Evolutionary conservation across 2,797 vertebrate species (phyloP).

Genomic region (Falco biarmicus): DNA sequence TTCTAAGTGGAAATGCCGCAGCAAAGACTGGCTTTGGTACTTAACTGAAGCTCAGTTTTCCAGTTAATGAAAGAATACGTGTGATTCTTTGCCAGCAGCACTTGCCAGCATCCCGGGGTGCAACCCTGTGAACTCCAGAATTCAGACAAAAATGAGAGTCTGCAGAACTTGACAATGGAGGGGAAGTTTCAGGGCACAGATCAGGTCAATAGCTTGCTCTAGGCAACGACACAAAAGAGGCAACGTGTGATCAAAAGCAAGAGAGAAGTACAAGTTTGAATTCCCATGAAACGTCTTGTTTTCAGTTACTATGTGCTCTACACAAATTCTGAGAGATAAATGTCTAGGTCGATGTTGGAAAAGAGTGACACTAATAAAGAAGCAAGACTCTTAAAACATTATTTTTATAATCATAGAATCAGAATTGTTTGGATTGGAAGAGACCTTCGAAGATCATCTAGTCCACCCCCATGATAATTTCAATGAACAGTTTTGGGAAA

Average conservation of each 20-base stretch:
- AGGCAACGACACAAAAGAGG: neutral
- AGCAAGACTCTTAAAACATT: neutral
- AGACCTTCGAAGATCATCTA: too few species aligned
- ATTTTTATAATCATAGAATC: neutral
- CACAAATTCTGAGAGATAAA: neutral
- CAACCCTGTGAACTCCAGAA: neutral
- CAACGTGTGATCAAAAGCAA: neutral
- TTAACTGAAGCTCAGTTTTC: neutral
- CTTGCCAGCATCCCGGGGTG: too few species aligned
- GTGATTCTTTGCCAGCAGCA: neutral
- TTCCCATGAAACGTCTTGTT: neutral
- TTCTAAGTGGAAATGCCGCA: too few species aligned
- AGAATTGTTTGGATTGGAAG: too few species aligned
- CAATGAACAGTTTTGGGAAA: neutral
- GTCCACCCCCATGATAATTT: neutral
- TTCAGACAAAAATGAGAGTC: neutral
- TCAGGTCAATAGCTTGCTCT: neutral
- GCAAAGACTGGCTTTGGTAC: rapidly evolving
- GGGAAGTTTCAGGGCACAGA: neutral
- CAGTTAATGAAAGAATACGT: rapidly evolving
- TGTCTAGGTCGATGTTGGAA: neutral
- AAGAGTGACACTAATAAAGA: neutral
- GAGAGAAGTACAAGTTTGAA: neutral
- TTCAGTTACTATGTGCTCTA: neutral
- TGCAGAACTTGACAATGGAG: neutral